phyloP scores from a whole-genome alignment of 2,888 invertebrate species.

The Kuschelorhynchus macadamiae region DNA sequence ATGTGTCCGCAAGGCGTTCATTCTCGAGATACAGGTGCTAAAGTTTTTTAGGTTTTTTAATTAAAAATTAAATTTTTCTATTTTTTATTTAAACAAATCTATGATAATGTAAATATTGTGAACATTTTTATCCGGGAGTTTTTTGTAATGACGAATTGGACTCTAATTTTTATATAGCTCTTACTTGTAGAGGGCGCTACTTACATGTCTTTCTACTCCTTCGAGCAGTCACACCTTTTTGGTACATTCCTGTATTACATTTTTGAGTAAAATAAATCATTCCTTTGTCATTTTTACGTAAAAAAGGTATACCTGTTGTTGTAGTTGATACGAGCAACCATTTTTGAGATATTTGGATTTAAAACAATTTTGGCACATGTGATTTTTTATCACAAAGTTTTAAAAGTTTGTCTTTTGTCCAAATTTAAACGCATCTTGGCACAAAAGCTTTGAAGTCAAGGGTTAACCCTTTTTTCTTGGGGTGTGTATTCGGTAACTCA shows the following conservation, averaged over 20 bases:
- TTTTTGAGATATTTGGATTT: conserved; percentile 16
- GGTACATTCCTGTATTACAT: conserved; percentile 1
- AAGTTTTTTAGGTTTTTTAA: no score
- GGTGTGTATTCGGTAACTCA: no score
- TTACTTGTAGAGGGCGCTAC: conserved; percentile 11
- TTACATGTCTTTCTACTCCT: not conserved
- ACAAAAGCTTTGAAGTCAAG: no score
- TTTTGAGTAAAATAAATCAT: conserved; percentile 9
- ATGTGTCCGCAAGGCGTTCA: no score
- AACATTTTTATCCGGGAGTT: not conserved
- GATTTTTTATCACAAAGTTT: conserved; percentile 1
- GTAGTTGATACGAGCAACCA: conserved; percentile 9
- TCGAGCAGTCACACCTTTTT: not conserved
- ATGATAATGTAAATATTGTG: conserved; percentile 1
- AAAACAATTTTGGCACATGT: not conserved
- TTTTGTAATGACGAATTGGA: not conserved
- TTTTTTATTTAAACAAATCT: no score
- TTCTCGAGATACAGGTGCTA: no score
- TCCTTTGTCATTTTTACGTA: conserved; percentile 12
- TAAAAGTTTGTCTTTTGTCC: not conserved
- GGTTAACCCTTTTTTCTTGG: not conserved
- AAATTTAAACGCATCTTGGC: no score
- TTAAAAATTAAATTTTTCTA: no score
- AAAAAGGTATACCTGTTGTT: conserved; percentile 10
- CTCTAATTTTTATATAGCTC: not conserved